Base-by-base conservation (phyloP, 2,113 vertebrate species). In the Pituophis catenifer region DNA sequence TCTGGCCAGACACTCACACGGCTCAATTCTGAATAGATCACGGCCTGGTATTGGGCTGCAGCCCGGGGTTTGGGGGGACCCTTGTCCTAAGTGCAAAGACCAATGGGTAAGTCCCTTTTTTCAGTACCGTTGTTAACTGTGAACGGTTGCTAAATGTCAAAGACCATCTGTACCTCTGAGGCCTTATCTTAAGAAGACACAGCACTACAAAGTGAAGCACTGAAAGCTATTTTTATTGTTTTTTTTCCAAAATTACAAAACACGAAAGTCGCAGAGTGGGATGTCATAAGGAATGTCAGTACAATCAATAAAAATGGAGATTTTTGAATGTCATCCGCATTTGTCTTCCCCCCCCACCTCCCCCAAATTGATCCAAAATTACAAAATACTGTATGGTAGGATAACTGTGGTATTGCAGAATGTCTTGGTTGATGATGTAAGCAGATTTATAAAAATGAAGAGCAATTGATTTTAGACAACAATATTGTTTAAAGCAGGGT, bases 171-270 rank as follows among this genome's bases (percentile, higher is more conserved):
- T 7, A 75, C 70, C 17, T 33, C n/a, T 33, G 13, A 75, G n/a
- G 13, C 13, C 15, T 33, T 29, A n/a, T 9, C 21, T 48, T 86
- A 52, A 52, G 24, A 50, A 87, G 86, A 50, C 23, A 50, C 26
- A 1, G n/a, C 44, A 13, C 26, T 8, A 53, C 24, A 24, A 88
- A 1, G 6, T 12, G 26, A 88, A 48, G 44, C 85, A 26, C 2
- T 52, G 19, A 10, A 86, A 26, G 50, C 5, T 53, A 50, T 24
- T 88, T 53, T 53, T 48, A 86, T 86, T 86, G 50, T 86, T 1
- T 38, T 86, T 86, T 87, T 13, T 53, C 86, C 86, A 48, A 86
- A 86, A 86, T 86, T 86, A 86, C 9, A 86, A 86, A 86, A 86
- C 48, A 86, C 23, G 0, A 24, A 50, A 52, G 23, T 26, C 1